phyloP scores from a whole-genome alignment of 2,888 invertebrate species.

The Steinernema hermaphroditum region DNA sequence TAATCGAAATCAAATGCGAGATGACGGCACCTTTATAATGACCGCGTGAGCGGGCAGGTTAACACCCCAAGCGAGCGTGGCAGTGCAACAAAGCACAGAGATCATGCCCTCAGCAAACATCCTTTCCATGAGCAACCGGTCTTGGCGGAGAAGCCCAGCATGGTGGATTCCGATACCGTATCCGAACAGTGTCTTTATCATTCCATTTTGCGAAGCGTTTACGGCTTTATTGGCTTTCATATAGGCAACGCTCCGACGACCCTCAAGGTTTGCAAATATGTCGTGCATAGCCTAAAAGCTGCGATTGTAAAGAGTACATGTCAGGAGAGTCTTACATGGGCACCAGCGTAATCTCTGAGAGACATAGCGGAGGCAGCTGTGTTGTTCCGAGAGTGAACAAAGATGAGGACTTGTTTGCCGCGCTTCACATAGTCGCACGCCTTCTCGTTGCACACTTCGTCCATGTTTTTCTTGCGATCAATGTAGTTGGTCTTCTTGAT shows the following conservation, averaged over 20 bases:
- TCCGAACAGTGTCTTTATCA: slow-evolving; percentile 79
- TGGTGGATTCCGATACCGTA: slow-evolving; percentile 92
- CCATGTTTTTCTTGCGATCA: slow-evolving; percentile 77
- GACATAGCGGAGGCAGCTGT: slow-evolving; percentile 85
- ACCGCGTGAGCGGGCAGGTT: slow-evolving; percentile 98
- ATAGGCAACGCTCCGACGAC: slow-evolving; percentile 38
- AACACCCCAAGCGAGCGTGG: slow-evolving; percentile 98
- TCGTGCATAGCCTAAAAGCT: not conserved
- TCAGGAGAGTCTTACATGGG: slow-evolving; percentile 72
- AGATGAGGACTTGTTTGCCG: slow-evolving; percentile 95
- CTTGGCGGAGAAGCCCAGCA: slow-evolving; percentile 87
- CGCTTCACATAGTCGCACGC: slow-evolving; percentile 81
- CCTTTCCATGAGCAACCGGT: slow-evolving; percentile 85
- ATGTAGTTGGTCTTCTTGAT: slow-evolving; percentile 45
- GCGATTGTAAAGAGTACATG: not conserved
- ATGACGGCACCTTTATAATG: slow-evolving; percentile 72
- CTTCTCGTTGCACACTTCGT: slow-evolving; percentile 89
- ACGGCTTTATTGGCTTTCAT: slow-evolving; percentile 50
- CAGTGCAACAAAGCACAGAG: slow-evolving; percentile 86
- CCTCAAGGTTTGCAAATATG: slow-evolving; percentile 2
- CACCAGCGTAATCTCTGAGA: slow-evolving; percentile 80
- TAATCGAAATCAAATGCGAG: not conserved
- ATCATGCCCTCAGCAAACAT: slow-evolving; percentile 85
- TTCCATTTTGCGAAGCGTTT: slow-evolving; percentile 47
- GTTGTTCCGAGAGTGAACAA: slow-evolving; percentile 95